Base-by-base conservation (phyloP, 2,797 vertebrate species). In the Oreochromis mossambicus region DNA sequence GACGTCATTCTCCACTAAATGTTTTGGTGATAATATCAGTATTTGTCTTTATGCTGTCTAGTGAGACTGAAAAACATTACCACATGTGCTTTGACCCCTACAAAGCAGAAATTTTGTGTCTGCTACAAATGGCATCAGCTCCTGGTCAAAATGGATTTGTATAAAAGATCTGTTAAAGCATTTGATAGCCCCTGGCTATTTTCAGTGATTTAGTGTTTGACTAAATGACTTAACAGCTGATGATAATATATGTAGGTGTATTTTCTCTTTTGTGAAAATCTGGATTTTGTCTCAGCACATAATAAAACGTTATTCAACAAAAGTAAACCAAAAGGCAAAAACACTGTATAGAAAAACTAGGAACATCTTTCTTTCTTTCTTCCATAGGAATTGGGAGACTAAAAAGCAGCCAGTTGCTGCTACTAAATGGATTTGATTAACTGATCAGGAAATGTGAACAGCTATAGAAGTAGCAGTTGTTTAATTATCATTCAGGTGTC, bases 11-110 rank as follows among this genome's bases (percentile, higher is more conserved):
- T 43, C 36, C 1, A 38, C 54, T 81, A 24, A 75, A 56, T 7
- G 26, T 66, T 68, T 32, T 54, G 63, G 34, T 51, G 48, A 7
- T n/a, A 34, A 58, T 48, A 68, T 84, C 79, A 88, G 58, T 90
- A 86, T 90, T 90, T 85, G 73, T 78, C 48, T 83, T 66, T 82
- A 61, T 51, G 32, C 38, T 83, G 58, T 48, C 55, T 83, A 48
- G 10, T 79, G n/a, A 78, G 7, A 70, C 21, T 29, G 10, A n/a
- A 77, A 84, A 88, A 70, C 75, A 84, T 54, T 73, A 77, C 21
- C 81, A 81, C 13, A 14, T 88, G 58, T 63, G 6, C 58, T 63
- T 36, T 63, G 58, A 63, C 32, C 32, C 17, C 32, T 61, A 5
- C 10, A 63, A 63, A 63, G 17, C 17, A 63, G 58, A 63, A 7